A percentile compares a stretch with the other conserved stretches of the same genome.
Conservation (phyloP, 2,888 invertebrate genomes). For the Celastrina argiolus region DNA sequence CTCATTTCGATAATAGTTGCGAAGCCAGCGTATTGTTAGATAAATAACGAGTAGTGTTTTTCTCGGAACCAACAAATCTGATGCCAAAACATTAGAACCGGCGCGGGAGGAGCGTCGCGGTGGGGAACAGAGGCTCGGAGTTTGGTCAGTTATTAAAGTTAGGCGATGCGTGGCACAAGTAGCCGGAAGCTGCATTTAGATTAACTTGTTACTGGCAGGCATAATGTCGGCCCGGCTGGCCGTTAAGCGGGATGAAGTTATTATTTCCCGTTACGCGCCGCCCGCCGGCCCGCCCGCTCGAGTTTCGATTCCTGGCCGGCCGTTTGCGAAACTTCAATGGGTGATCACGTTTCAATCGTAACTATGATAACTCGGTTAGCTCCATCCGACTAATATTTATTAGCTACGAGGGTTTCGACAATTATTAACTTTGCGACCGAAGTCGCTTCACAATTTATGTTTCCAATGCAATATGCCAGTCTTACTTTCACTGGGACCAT, state of each 20-base stretch:
- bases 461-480: neutral
- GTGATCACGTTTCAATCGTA: conserved; percentile 67
- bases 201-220: conserved; percentile 76
- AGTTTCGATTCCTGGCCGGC: conserved; percentile 68
- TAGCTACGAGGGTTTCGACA: conserved; percentile 44
- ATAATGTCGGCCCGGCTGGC: conserved; percentile 72
- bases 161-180: conserved; percentile 63
- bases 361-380: conserved; percentile 58
- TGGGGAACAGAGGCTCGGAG: conserved; percentile 43
- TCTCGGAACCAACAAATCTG: neutral
- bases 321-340: conserved; percentile 70
- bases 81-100: neutral
- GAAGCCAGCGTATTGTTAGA: neutral
- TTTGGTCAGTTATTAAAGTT: conserved; percentile 70
- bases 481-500: neutral
- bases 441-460: neutral
- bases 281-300: too few species aligned
- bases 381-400: conserved; percentile 60
- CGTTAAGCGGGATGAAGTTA: conserved; percentile 73
- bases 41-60: neutral
- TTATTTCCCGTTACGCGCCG: conserved; percentile 71
- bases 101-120: neutral
- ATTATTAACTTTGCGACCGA: conserved; percentile 34
- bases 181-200: conserved; percentile 72
- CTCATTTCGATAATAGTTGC: neutral